Percentiles rank a stretch among this genome's conserved stretches.
Evolutionary conservation across 2,888 invertebrate genomes (phyloP).

Genomic region (Pinctada fucata): DNA sequence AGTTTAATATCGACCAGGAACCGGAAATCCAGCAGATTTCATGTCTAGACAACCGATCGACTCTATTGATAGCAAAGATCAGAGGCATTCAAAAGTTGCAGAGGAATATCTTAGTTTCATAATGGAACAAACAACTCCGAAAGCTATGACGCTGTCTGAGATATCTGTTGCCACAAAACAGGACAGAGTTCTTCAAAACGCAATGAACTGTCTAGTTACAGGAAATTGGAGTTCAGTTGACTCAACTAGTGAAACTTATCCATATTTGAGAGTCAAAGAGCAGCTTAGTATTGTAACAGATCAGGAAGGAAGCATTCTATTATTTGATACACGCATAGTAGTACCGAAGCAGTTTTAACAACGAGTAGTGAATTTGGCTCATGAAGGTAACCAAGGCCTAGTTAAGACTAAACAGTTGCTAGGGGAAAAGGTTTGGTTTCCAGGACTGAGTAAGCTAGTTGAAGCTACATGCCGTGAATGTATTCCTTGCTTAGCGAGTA

Average conservation of each 20-base stretch:
- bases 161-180: constrained; percentile 16
- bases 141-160: constrained; percentile 42
- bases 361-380: constrained; percentile 38
- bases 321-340: constrained; percentile 16
- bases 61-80: background rate
- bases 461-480: background rate
- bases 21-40: constrained; percentile 15
- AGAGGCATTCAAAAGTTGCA: constrained; percentile 16
- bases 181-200: background rate
- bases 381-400: constrained; percentile 40
- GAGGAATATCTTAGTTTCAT: constrained; percentile 42
- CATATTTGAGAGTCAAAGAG: constrained; percentile 2
- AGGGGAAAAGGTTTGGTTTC: constrained; percentile 34
- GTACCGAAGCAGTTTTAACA: constrained; percentile 32
- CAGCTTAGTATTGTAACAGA: background rate
- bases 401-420: constrained; percentile 28
- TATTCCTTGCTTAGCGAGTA: constrained; percentile 19
- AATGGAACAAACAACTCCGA: constrained; percentile 29
- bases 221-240: background rate
- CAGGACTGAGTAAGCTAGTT: constrained; percentile 22
- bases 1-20: constrained; percentile 20
- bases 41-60: constrained; percentile 45
- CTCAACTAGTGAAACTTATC: background rate
- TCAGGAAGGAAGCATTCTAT: constrained; percentile 9
- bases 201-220: background rate